Percentiles rank a stretch among this genome's conserved stretches.
Conservation (phyloP, 2,797 vertebrate species). For the Danio albolineatus region DNA sequence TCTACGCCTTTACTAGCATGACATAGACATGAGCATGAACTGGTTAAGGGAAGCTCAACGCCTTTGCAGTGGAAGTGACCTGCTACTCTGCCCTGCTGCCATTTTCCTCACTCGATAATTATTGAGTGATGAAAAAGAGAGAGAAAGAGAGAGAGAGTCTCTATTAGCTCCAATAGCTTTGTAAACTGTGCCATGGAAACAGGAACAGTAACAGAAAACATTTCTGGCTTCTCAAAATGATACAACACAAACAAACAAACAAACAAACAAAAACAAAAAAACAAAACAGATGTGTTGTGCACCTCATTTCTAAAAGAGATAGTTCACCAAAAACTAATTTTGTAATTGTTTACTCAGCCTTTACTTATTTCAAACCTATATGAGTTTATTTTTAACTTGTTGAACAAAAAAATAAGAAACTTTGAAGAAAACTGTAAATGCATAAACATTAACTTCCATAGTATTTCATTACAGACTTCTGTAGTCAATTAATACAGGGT, state of each 20-base stretch:
- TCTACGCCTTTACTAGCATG: conserved; percentile 28
- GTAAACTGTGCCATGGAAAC: conserved; percentile 48
- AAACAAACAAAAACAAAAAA: conserved; percentile 38
- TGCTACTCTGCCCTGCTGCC: conserved; percentile 48
- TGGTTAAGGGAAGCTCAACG: conserved; percentile 50
- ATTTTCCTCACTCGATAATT: conserved; percentile 53
- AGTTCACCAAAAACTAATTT: too few species aligned
- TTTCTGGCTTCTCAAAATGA: conserved; percentile 24
- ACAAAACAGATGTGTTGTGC: too few species aligned
- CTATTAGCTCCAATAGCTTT: conserved; percentile 47
- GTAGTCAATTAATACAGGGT: too few species aligned
- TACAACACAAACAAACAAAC: not conserved
- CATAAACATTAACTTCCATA: too few species aligned
- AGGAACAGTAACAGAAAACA: conserved; percentile 49
- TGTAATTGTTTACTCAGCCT: too few species aligned
- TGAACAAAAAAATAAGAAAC: too few species aligned
- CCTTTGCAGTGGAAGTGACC: conserved; percentile 42
- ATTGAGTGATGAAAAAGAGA: conserved; percentile 33
- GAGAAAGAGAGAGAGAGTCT: conserved; percentile 11
- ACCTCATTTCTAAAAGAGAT: too few species aligned
- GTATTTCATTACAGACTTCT: too few species aligned
- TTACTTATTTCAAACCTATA: too few species aligned
- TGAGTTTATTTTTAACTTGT: too few species aligned
- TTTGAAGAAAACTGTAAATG: too few species aligned
- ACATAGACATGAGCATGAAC: conserved; percentile 32